Conservation (phyloP, 1,140 invertebrate genomes). For the Drosophila guanche region DNA sequence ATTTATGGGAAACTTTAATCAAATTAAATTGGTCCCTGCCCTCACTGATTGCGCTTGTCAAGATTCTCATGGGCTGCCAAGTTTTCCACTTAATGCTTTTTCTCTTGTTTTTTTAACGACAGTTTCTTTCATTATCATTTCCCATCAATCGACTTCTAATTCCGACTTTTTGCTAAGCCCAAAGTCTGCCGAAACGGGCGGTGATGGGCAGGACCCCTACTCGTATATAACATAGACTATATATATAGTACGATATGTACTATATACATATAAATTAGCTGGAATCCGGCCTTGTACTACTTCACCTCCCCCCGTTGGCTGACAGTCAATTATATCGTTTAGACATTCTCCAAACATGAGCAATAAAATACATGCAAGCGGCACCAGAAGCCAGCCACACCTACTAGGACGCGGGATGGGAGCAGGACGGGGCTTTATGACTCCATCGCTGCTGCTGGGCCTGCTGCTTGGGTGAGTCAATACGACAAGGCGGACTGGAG, state of each 20-base stretch:
- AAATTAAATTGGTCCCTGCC: constrained; percentile 45
- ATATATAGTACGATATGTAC: constrained; percentile 6
- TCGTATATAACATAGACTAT: not conserved
- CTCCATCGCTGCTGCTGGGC: constrained; percentile 40
- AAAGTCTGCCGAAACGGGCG: constrained; percentile 35
- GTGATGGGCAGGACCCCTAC: too few species aligned
- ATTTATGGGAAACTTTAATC: constrained; percentile 64
- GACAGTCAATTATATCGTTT: constrained; percentile 72
- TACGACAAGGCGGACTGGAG: not conserved
- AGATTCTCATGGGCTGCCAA: constrained; percentile 34
- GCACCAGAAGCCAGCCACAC: constrained; percentile 46
- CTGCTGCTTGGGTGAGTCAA: constrained; percentile 28
- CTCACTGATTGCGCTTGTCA: not conserved
- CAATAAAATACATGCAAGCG: constrained; percentile 68
- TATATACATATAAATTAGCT: constrained; percentile 64
- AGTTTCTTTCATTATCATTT: constrained; percentile 40
- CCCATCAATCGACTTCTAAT: constrained; percentile 37
- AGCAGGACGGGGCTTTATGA: constrained; percentile 54
- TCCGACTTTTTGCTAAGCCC: constrained; percentile 18
- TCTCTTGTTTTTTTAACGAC: constrained; percentile 12
- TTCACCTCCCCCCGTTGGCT: constrained; percentile 21
- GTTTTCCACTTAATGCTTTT: constrained; percentile 25
- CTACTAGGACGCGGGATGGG: constrained; percentile 17
- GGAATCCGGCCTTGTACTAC: constrained; percentile 30
- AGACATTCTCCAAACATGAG: constrained; percentile 63